Evolutionary conservation across 2,113 vertebrate genomes (phyloP), one percentile per base, ranked within the genome.

Genomic region (Rhinoptilus africanus): DNA sequence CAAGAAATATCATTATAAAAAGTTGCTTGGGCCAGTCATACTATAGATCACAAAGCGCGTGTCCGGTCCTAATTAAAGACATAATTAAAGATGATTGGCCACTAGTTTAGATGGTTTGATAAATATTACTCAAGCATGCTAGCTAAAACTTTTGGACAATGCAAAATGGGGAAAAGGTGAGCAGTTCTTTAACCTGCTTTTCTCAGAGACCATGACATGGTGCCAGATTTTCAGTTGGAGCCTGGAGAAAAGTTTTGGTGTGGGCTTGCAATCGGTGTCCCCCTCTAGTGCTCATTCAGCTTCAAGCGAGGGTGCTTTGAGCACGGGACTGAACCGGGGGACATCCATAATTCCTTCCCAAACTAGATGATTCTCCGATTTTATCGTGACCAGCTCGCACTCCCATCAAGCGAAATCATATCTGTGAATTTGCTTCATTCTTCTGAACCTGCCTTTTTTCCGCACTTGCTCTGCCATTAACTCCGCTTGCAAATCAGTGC

Each of bases 211-310:
- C 1, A 6, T 63, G 48, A n/a, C 27, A 9, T 28, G 37, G 48
- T 56, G 73, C 11, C 15, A 21, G 30, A 10, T 48, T 47, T 80
- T 84, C 16, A 4, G 26, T 26, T 0, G 1, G 18, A 89, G 28
- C 13, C 37, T 74, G 24, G 15, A 47, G 63, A 22, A 74, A 57
- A 47, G 19, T 22, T 66, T 6, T 0, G 2, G 4, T 0, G 0
- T 30, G 12, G 16, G 7, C 19, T 24, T 67, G 15, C 0, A 0
- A 1, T 8, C 13, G n/a, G 8, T 21, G 5, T 23, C 6, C 1
- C 18, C 14, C 15, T 47, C 22, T 9, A 32, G 19, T 20, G 17
- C 32, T 73, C n/a, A 4, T 27, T 53, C 27, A 22, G 20, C 12
- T 10, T 72, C 41, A 63, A 56, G 9, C 12, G 47, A 15, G 0